phyloP scores from a whole-genome alignment of 2,113 vertebrate genomes.

The Megaptera novaeangliae region DNA sequence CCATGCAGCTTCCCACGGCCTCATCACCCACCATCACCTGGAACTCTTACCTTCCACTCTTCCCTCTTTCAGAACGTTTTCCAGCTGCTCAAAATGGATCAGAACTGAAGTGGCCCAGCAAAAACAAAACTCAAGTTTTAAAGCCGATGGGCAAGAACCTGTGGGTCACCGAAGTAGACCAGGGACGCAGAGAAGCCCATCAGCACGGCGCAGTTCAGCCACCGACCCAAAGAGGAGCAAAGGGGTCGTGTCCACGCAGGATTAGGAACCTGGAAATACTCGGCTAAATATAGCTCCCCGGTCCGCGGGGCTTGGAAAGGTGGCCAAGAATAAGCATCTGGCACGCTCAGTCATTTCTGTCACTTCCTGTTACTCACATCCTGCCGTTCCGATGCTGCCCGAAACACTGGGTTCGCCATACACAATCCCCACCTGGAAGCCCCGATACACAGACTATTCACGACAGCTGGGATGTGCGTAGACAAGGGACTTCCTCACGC shows the following conservation, averaged over 20 bases:
- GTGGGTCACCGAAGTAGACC: background rate
- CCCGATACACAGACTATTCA: conserved; percentile 47
- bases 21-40: background rate
- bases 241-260: background rate
- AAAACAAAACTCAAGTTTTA: background rate
- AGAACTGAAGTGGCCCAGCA: conserved; percentile 23
- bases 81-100: conserved; percentile 25
- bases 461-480: conserved; percentile 6
- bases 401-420: background rate
- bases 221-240: background rate
- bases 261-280: background rate
- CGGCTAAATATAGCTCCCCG: conserved; percentile 76
- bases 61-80: background rate
- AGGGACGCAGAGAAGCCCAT: conserved; percentile 20
- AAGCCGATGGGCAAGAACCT: conserved; percentile 36
- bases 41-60: conserved; percentile 34
- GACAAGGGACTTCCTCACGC: conserved; percentile 44
- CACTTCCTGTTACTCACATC: conserved; percentile 84
- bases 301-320: conserved; percentile 54
- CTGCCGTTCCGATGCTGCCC: conserved; percentile 73
- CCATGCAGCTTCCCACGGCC: background rate
- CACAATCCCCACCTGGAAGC: conserved; percentile 39
- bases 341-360: conserved; percentile 67
- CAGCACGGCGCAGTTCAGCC: background rate
- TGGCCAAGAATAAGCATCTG: conserved; percentile 58